Evolutionary conservation across 2,113 vertebrate species (phyloP), one percentile per base, ranked within the genome.

Genomic region (Platichthys flesus): DNA sequence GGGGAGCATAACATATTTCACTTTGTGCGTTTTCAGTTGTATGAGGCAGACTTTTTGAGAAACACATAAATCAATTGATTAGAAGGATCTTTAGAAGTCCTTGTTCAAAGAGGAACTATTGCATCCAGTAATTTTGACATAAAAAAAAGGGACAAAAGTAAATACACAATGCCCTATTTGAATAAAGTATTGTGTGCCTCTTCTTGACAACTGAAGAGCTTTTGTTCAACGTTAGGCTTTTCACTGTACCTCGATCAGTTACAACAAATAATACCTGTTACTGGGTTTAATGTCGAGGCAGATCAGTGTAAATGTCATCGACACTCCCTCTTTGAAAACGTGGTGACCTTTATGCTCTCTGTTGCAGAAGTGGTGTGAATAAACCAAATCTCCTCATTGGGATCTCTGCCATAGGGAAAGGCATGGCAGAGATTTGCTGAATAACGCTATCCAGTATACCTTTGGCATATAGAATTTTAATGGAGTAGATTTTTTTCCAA

Each of bases 231-330:
- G 21, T 51, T 68, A 74, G 57, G 55, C 21, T 45, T 31, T 49
- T 2, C 15, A 10, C 18, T 12, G 10, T 2, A 31, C 31, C 6
- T 31, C 6, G 6, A 26, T 60, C 26, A 35, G 60, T 20, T 20
- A 15, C n/a, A 2, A 37, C 18, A 37, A 37, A 5, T 61, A 35
- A 60, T 18, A 60, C 56, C 24, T 49, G 12, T 6, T 6, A 20
- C 47, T 18, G 10, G 23, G 12, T 58, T 58, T 54, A 54, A n/a
- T 54, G 52, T 23, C 20, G 57, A 35, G 57, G 52, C 52, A 60
- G 57, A n/a, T 10, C 57, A 60, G 57, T 60, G 64, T 79, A 84
- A 82, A 89, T 86, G 54, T 71, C 71, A 86, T 42, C 52, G 71
- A 9, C 64, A 62, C 42, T 61, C 54, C 58, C 14, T 37, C 24